Base-by-base conservation (phyloP, 2,888 invertebrate species). In the Trissoscelio sp. region DNA sequence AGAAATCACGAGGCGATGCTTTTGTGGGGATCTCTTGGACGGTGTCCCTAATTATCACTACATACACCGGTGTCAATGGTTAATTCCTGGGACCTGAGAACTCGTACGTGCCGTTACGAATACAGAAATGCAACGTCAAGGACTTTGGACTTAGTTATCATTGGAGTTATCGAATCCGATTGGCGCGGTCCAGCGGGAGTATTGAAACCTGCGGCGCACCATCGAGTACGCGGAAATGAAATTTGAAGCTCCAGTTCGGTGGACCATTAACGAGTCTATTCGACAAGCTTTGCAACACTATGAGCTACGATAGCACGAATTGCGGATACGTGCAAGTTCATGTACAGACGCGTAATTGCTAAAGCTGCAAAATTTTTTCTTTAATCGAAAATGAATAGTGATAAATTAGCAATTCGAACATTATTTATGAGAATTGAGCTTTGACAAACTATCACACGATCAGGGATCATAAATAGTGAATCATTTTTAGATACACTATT, bases 181-280 rank as follows among this genome's bases (percentile, higher is more conserved):
- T 79, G 81, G 70, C 66, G 72, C 48, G 62, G 78, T 81, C 67
- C 82, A 72, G 53, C 44, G 79, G 73, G 79, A 81, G 70, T 46
- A 67, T 73, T 74, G 82, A 81, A 81, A 82, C 72, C 69, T 72
- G 66, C 67, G 77, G 51, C 42, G 48, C 28, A 62, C 66, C 75
- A 57, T 69, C 66, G 73, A 79, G 69, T 72, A 72, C 64, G 80
- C 79, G 85, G 83, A 85, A 85, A 85, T 84, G 84, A 83, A 85
- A 85, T 85, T 84, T 83, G 85, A 83, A 83, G 82, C 84, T 83
- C 66, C 82, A 80, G 81, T 83, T 83, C 82, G 74, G 72, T 67
- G 69, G 79, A 62, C 78, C 83, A 80, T 85, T 85, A 84, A 84
- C 84, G 82, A 84, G 82, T 73, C 85, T 75, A 85, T 83, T 83